These are phyloP conservation scores for Drosophila siamana DNA, from an alignment of 2,888 invertebrate genomes.

Conservation along the genomic window DNA sequence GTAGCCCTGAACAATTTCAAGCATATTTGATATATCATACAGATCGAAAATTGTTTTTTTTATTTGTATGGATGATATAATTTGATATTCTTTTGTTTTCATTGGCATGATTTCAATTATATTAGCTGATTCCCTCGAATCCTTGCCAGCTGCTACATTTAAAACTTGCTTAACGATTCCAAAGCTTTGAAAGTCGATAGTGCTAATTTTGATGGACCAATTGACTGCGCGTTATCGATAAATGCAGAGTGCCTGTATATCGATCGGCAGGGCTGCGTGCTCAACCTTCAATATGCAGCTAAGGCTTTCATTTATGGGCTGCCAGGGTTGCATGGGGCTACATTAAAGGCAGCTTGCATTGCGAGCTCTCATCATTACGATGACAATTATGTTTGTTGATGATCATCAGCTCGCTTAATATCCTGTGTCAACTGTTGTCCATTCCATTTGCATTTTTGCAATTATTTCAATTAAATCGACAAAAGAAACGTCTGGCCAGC, in stretches of 20 bases:
- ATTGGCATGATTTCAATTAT: too few relatives aligned
- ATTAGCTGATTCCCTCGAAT: too few relatives aligned
- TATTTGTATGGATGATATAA: too few relatives aligned
- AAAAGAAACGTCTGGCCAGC: constrained; percentile 58
- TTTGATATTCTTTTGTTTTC: too few relatives aligned
- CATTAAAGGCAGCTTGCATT: not conserved
- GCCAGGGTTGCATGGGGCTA: not conserved
- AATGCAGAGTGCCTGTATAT: not conserved
- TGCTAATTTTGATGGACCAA: too few relatives aligned
- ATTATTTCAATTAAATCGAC: constrained; percentile 80
- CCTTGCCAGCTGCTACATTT: too few relatives aligned
- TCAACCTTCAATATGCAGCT: not conserved
- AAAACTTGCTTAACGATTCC: too few relatives aligned
- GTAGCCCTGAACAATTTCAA: too few relatives aligned
- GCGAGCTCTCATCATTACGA: not conserved
- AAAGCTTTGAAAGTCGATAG: too few relatives aligned
- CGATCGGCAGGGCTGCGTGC: not conserved
- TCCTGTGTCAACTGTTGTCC: constrained; percentile 77
- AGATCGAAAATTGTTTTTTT: too few relatives aligned
- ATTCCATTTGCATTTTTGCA: constrained; percentile 79
- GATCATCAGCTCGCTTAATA: constrained; percentile 60
- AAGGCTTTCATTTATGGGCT: too few relatives aligned
- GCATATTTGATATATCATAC: too few relatives aligned
- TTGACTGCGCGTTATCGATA: not conserved
- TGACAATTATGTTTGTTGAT: constrained; percentile 15